Evolutionary conservation across 2,888 invertebrate genomes (phyloP), one percentile per base, ranked within the genome.

Genomic region (Chrysolina haemoptera): DNA sequence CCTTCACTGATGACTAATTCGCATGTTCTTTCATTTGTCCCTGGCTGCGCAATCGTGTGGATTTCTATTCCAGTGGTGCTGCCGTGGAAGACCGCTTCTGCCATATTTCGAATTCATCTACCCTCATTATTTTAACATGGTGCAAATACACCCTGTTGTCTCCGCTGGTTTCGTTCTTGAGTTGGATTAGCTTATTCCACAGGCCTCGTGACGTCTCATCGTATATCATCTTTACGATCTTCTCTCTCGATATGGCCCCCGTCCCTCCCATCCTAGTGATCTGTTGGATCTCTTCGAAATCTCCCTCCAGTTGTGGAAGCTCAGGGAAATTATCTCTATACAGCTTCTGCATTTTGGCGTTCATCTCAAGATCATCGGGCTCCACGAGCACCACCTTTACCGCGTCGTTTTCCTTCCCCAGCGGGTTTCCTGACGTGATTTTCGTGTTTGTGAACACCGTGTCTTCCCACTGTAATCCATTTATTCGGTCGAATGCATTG

Each of bases 341-440:
- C 12, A 68, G n/a, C 53, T 22, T 71, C 35, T 70, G 70, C 1
- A 70, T 59, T 41, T 46, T 43, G 2, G 48, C 62, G 1, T 64
- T 43, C 71, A 71, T 68, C 4, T 18, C 35, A 8, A 1, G 62
- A n/a, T 68, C 68, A 12, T 41, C 50, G 16, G 67, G 68, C n/a
- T 71, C 74, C 8, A 68, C 64, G 6, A 71, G 1, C 1, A 75
- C 62, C 2, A 67, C 74, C 41, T 74, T 71, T 2, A 63, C 55
- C 8, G 1, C 27, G 3, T 18, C 9, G 18, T 50, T 46, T 1
- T 1, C 12, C 1, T 18, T 35, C 6, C 6, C 2, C 0, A 20
- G 2, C 10, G 46, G 64, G 20, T 46, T 46, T 64, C 64, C 64
- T 5, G 5, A n/a, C n/a, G n/a, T n/a, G n/a, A n/a, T n/a, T n/a